phyloP scores from a whole-genome alignment of 2,113 vertebrate species.

The Athene cunicularia region DNA sequence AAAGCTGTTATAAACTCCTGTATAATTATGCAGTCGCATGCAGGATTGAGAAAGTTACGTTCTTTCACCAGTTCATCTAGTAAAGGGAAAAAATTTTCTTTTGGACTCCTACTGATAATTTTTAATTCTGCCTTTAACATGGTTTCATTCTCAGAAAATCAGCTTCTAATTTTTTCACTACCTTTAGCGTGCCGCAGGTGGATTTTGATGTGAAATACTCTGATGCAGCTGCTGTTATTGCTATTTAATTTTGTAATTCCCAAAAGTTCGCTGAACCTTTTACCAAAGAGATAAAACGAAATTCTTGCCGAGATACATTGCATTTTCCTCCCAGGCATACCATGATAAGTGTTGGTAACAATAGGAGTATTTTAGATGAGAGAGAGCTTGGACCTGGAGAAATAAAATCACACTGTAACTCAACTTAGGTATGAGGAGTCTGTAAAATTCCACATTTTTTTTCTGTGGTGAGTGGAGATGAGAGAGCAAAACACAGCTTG shows the following conservation, averaged over 20 bases:
- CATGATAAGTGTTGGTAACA: background rate
- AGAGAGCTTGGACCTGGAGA: background rate
- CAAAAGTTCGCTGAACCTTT: background rate
- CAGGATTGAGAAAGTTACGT: background rate
- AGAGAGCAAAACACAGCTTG: background rate
- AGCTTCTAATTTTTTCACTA: background rate
- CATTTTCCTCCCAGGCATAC: background rate
- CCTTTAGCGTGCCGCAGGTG: background rate
- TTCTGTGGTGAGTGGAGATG: background rate
- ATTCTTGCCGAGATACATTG: background rate
- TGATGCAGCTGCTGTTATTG: background rate
- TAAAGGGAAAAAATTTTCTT: background rate
- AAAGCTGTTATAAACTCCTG: background rate
- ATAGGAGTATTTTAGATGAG: background rate
- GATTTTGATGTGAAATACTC: background rate
- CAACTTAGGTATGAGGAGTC: background rate
- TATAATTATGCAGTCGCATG: background rate
- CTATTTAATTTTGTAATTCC: background rate
- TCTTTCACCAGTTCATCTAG: background rate
- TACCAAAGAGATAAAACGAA: background rate
- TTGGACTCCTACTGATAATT: background rate
- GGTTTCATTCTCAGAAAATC: background rate
- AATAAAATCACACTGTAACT: background rate
- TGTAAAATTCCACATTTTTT: background rate
- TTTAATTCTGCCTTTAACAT: background rate